These are phyloP conservation scores for Agrypnus murinus DNA, from an alignment of 2,888 invertebrate genomes.

Conservation along the genomic window DNA sequence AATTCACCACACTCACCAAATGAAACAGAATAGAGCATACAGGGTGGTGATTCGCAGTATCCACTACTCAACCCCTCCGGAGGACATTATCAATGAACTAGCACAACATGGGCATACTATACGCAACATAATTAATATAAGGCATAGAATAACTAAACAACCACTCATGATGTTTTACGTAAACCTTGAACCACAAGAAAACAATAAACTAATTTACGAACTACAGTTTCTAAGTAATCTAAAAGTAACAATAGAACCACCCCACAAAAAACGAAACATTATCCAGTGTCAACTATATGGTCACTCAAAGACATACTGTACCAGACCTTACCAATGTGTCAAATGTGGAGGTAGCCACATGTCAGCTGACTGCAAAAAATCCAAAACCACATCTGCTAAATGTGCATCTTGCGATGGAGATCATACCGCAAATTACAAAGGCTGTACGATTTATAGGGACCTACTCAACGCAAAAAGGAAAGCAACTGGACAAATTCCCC, in stretches of 20 bases:
- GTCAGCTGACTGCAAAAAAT: constrained; percentile 18
- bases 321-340: constrained; percentile 14
- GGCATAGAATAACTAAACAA: constrained; percentile 19
- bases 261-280: no score
- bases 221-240: constrained; percentile 14
- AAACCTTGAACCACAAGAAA: constrained; percentile 26
- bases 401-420: constrained; percentile 20
- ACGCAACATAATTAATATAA: constrained; percentile 24
- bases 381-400: constrained; percentile 20
- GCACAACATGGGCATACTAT: constrained; percentile 20
- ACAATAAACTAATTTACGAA: constrained; percentile 31
- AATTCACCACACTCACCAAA: constrained; percentile 34
- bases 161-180: no score
- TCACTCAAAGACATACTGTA: constrained; percentile 33
- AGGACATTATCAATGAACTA: constrained; percentile 25
- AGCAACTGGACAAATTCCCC: no score
- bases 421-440: constrained; percentile 27
- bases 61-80: constrained; percentile 32
- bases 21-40: constrained; percentile 32
- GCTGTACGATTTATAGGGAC: constrained; percentile 22
- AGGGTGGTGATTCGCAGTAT: constrained; percentile 32
- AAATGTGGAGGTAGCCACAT: constrained; percentile 28
- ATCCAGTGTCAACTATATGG: constrained; percentile 34
- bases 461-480: constrained; percentile 21
- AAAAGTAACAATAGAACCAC: constrained; percentile 32